Conservation (phyloP, 1,140 invertebrate species). For the Tetragnatha versicolor region DNA sequence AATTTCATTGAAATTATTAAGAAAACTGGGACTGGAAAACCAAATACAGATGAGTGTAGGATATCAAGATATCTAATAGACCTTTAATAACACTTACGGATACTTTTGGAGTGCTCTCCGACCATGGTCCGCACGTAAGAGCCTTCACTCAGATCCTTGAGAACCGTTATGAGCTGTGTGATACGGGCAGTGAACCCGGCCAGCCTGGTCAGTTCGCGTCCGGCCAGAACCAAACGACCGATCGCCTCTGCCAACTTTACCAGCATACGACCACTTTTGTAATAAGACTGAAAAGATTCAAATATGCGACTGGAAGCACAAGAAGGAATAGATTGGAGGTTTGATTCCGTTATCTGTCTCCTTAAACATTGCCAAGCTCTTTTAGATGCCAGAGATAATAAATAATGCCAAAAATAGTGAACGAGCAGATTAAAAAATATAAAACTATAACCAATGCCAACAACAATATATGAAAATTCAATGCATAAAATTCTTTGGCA, state of each 20-base stretch:
- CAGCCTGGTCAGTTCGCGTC: constrained; percentile 89
- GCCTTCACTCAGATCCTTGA: constrained; percentile 82
- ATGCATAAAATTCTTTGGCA: neutral
- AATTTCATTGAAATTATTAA: too few relatives aligned
- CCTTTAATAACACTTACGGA: constrained; percentile 3
- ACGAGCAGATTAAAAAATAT: neutral
- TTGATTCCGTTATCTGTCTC: too few relatives aligned
- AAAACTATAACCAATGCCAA: neutral
- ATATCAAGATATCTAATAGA: too few relatives aligned
- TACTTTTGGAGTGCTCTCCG: constrained; percentile 62
- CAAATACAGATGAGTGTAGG: too few relatives aligned
- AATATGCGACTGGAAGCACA: too few relatives aligned
- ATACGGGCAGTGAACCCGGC: constrained; percentile 90
- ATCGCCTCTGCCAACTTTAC: constrained; percentile 97
- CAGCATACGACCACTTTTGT: constrained; percentile 95
- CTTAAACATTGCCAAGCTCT: too few relatives aligned
- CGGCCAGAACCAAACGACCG: constrained; percentile 90
- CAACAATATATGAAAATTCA: constrained; percentile 1
- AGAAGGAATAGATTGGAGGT: too few relatives aligned
- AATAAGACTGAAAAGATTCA: constrained; percentile 83
- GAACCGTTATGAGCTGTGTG: constrained; percentile 84
- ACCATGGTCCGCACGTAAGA: constrained; percentile 90
- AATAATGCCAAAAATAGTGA: neutral
- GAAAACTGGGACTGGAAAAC: too few relatives aligned
- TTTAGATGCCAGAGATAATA: neutral